Conservation (phyloP, 2,113 vertebrate genomes). For the Hymenochirus boettgeri region DNA sequence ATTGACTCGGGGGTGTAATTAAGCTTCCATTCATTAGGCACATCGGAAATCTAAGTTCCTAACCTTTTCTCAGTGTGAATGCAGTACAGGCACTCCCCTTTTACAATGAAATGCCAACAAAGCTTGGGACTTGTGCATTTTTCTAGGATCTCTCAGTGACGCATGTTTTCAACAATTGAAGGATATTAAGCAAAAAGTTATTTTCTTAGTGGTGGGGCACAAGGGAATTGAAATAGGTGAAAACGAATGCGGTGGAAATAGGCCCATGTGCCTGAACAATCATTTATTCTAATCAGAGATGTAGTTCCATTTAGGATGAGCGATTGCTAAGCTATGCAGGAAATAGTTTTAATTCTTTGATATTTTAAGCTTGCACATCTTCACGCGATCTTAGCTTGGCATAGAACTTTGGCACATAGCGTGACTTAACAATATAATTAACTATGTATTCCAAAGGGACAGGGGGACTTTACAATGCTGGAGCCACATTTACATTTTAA, state of each 20-base stretch:
- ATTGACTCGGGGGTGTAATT: slow-evolving; percentile 79
- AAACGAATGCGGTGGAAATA: slow-evolving; percentile 70
- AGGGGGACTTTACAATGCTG: slow-evolving; percentile 25
- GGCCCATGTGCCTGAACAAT: slow-evolving; percentile 73
- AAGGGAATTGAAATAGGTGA: slow-evolving; percentile 68
- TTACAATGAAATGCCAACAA: slow-evolving; percentile 76
- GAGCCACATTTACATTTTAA: slow-evolving; percentile 37
- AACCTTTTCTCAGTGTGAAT: slow-evolving; percentile 85
- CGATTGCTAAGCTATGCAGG: slow-evolving; percentile 59
- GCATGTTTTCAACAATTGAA: slow-evolving; percentile 94
- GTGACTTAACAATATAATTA: slow-evolving; percentile 44
- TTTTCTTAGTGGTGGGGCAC: slow-evolving; percentile 76
- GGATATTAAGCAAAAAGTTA: slow-evolving; percentile 87
- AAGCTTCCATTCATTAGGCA: slow-evolving; percentile 86
- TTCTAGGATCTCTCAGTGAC: slow-evolving; percentile 74
- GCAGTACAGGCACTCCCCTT: slow-evolving; percentile 84
- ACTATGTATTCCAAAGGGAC: slow-evolving; percentile 42
- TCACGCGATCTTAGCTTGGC: slow-evolving; percentile 36
- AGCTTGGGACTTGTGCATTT: slow-evolving; percentile 68
- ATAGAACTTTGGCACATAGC: slow-evolving; percentile 44
- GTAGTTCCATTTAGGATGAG: slow-evolving; percentile 62
- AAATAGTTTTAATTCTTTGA: slow-evolving; percentile 46
- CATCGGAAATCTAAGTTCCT: slow-evolving; percentile 89
- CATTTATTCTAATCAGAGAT: slow-evolving; percentile 64
- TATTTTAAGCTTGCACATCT: slow-evolving; percentile 33